phyloP scores from a whole-genome alignment of 2,113 vertebrate species.

The Butastur rufipennis region DNA sequence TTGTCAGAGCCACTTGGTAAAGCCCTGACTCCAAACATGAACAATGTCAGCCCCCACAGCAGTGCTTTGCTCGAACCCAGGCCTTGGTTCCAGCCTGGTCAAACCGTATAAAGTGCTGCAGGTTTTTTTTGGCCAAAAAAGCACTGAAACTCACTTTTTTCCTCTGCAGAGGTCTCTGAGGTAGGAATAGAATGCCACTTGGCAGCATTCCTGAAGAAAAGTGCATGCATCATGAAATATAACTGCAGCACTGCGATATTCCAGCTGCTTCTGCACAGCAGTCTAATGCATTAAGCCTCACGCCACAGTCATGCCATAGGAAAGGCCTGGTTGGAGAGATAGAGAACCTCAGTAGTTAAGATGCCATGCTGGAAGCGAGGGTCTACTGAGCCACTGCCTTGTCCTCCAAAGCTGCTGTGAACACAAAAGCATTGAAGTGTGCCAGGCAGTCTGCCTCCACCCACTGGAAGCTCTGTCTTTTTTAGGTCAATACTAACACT shows the following conservation, averaged over 20 bases:
- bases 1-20: not conserved
- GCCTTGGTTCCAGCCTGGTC: not conserved
- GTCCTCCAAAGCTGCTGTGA: not conserved
- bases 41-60: rapidly evolving
- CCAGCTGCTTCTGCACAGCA: not conserved
- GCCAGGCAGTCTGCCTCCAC: not conserved
- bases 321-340: not conserved
- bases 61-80: not conserved
- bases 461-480: not conserved
- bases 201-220: conserved; percentile 13
- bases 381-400: not conserved
- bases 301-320: rapidly evolving
- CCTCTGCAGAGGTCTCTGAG: not conserved
- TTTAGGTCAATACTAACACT: not conserved
- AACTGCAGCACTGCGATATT: not conserved
- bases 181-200: conserved; percentile 33
- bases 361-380: not conserved
- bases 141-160: not conserved
- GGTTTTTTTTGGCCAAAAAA: not conserved
- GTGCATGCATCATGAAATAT: not conserved
- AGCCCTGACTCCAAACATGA: not conserved
- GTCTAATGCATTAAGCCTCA: not conserved
- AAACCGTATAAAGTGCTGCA: not conserved
- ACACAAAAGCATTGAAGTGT: not conserved
- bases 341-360: not conserved